These are phyloP conservation scores for Megalurothrips usitatus DNA, from an alignment of 2,888 invertebrate genomes.

Conservation along the genomic window DNA sequence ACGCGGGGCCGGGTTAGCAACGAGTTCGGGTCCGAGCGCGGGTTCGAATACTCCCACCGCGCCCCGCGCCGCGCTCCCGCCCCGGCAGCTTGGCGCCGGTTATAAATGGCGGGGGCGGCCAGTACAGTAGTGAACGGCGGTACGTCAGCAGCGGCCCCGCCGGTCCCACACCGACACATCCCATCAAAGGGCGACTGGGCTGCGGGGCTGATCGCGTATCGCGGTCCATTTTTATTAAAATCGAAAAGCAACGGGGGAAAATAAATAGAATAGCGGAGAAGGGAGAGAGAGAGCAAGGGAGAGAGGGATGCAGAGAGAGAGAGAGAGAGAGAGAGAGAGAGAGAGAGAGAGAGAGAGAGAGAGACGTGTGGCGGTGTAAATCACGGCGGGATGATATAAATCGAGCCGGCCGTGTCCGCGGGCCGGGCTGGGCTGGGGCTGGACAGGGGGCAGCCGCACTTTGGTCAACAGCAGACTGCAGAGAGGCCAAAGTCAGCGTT, in stretches of 20 bases:
- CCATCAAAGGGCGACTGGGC: too few species aligned
- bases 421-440: background rate
- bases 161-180: too few species aligned
- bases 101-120: too few species aligned
- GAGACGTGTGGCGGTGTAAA: background rate
- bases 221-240: background rate
- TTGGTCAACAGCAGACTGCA: background rate
- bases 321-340: background rate
- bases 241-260: background rate
- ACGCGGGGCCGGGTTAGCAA: background rate
- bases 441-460: background rate
- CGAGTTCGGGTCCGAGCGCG: background rate
- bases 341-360: background rate
- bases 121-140: too few species aligned
- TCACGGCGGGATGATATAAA: background rate
- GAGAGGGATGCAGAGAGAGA: background rate
- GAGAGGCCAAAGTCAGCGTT: too few species aligned
- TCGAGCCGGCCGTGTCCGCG: background rate
- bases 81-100: too few species aligned
- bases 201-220: background rate
- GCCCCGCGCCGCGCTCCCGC: background rate
- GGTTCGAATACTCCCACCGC: background rate
- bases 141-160: too few species aligned
- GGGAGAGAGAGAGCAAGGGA: background rate
- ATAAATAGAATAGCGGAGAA: background rate